Evolutionary conservation across 2,797 vertebrate species (phyloP), one percentile per base, ranked within the genome.

Genomic region (Orientallactaga sibirica): DNA sequence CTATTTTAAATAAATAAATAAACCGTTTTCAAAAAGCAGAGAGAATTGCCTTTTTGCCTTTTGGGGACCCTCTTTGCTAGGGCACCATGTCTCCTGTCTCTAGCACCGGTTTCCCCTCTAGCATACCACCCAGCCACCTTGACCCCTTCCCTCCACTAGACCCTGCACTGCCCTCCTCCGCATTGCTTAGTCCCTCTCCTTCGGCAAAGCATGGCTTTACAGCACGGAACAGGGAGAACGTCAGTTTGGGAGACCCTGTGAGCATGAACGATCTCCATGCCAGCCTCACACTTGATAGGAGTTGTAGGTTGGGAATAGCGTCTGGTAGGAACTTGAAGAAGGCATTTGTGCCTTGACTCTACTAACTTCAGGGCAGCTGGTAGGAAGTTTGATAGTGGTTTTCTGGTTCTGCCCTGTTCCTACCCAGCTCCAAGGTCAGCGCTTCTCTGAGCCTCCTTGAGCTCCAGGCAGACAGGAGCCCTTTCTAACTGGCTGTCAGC

Each of bases 261-360:
- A 2, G 12, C 22, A 7, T 66, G 48, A 48, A 48, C 64, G 24
- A 66, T 66, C 64, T 22, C 25, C 64, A 66, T 25, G 3, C 7
- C 25, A 9, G 20, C 48, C 48, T 10, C 48, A 48, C 48, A 48
- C 48, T 48, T 48, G 48, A 10, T 48, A 8, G 62, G 52, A 29
- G 9, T 24, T 15, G 1, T 4, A 20, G 6, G 64, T 20, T 10
- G 71, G 43, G 12, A 19, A 12, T 7, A 0, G 0, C n/a, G 37
- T 27, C 48, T 2, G 1, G 37, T 22, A 27, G 43, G 77, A 83
- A 8, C 10, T 41, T 66, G 55, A 24, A 11, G 55, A 24, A 11
- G 27, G n/a, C 0, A 0, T 43, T 37, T 61, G 82, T 11, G 25
- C 5, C 0, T 25, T 48, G n/a, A 68, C 61, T 22, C 33, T 48